Conservation (phyloP, 64 coral and sea anemone genomes). For the Actinia tenebrosa region DNA sequence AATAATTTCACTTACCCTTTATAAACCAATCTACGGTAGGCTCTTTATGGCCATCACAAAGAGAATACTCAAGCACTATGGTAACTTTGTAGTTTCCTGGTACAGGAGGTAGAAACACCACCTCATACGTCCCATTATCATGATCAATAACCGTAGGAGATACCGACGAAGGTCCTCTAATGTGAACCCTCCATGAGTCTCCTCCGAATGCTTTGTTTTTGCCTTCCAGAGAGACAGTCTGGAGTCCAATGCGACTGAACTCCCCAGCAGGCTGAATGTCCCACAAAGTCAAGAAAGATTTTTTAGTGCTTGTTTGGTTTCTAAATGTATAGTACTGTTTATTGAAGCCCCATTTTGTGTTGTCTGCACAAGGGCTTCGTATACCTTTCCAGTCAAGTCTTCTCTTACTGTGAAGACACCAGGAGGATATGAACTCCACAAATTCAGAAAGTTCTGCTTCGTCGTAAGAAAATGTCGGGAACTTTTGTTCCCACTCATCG, state of each 20-base stretch:
- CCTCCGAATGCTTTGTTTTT: slow-evolving; percentile 66
- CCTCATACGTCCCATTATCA: slow-evolving; percentile 77
- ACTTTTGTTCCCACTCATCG: neutral
- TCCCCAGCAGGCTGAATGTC: slow-evolving; percentile 76
- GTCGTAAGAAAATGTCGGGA: slow-evolving; percentile 4
- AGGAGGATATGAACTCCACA: slow-evolving; percentile 44
- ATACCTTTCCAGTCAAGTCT: slow-evolving; percentile 60
- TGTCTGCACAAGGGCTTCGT: slow-evolving; percentile 38
- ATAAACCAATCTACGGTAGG: slow-evolving; percentile 91
- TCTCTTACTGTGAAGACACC: slow-evolving; percentile 44
- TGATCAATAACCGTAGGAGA: slow-evolving; percentile 87
- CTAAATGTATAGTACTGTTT: neutral
- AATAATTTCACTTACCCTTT: slow-evolving; percentile 16
- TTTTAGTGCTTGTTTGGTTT: slow-evolving; percentile 48
- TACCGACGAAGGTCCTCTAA: slow-evolving; percentile 66
- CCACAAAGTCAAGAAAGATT: slow-evolving; percentile 69
- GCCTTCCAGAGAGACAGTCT: slow-evolving; percentile 55
- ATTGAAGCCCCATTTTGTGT: slow-evolving; percentile 40
- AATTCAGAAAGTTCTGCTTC: slow-evolving; percentile 10
- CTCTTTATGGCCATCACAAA: slow-evolving; percentile 81
- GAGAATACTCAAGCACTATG: slow-evolving; percentile 71
- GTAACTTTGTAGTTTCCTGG: slow-evolving; percentile 65
- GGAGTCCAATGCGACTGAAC: slow-evolving; percentile 82
- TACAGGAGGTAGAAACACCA: slow-evolving; percentile 67
- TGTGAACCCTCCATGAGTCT: slow-evolving; percentile 87